Evolutionary conservation across 2,888 invertebrate genomes (phyloP).

Genomic region (Cephalotes varians): DNA sequence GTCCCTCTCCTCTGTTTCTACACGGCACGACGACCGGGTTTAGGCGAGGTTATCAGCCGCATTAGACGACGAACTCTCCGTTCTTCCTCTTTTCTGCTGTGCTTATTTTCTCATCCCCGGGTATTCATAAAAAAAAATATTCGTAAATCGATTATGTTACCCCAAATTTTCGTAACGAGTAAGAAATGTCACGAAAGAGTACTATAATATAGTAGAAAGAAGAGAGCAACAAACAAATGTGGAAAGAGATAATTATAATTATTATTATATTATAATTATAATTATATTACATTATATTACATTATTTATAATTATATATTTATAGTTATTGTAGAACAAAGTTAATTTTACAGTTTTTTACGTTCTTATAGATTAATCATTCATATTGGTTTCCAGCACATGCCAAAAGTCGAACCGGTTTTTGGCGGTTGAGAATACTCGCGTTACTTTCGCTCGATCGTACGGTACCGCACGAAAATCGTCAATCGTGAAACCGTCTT

Average conservation of each 20-base stretch:
- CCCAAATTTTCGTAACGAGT: background rate
- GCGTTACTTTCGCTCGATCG: conserved; percentile 29
- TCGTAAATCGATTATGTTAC: background rate
- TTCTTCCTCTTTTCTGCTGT: conserved; percentile 39
- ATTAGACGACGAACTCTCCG: conserved; percentile 71
- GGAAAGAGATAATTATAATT: background rate
- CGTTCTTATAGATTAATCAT: background rate
- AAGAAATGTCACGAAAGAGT: background rate
- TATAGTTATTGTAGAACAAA: too few species aligned
- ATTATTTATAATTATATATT: too few species aligned
- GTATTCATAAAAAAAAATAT: background rate
- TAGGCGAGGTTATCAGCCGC: conserved; percentile 72
- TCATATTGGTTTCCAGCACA: background rate
- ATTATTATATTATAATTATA: too few species aligned
- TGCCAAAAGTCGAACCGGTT: conserved; percentile 13
- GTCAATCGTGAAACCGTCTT: background rate
- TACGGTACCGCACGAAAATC: conserved; percentile 5
- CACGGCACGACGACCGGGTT: conserved; percentile 64
- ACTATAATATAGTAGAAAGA: background rate
- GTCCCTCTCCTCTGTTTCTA: conserved; percentile 43
- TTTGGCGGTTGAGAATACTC: background rate
- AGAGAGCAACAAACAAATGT: background rate
- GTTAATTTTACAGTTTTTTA: background rate
- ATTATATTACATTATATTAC: too few species aligned
- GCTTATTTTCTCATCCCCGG: background rate